These are phyloP conservation scores for Argya squamiceps DNA, from an alignment of 2,797 vertebrate species.

Conservation along the genomic window DNA sequence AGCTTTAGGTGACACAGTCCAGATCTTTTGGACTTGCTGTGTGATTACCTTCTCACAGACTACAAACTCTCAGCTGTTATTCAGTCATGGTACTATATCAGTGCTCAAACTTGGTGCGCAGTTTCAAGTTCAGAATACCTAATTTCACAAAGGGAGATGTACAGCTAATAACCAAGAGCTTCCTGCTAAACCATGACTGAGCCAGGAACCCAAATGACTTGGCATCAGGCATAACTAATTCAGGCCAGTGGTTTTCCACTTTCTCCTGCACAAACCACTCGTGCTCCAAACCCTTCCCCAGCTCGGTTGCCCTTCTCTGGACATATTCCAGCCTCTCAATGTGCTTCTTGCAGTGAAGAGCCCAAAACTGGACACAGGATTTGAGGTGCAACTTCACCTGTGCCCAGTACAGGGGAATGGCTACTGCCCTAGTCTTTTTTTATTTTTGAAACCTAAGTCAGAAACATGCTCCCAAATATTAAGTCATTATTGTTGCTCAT, in stretches of 20 bases:
- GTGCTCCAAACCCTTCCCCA: not conserved
- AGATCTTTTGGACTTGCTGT: not conserved
- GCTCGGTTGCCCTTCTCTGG: fast-evolving
- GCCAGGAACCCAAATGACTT: not conserved
- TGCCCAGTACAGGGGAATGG: fast-evolving
- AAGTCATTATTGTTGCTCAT: not conserved
- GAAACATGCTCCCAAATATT: not conserved
- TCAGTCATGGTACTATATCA: not conserved
- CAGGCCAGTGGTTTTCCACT: not conserved
- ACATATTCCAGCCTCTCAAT: fast-evolving
- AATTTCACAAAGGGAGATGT: not conserved
- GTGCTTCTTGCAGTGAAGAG: not conserved
- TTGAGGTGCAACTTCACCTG: not conserved
- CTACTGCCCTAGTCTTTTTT: not conserved
- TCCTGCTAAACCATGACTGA: not conserved
- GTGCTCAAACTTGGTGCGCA: not conserved
- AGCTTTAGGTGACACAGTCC: not conserved
- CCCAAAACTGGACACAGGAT: not conserved
- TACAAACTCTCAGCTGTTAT: not conserved
- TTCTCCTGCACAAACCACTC: not conserved
- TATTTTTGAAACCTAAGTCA: not conserved
- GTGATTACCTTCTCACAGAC: not conserved
- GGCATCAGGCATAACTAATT: not conserved
- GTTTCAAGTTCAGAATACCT: not conserved
- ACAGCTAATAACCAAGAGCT: not conserved